Conservation (phyloP, 2,113 vertebrate species). For the Alligator sinensis region DNA sequence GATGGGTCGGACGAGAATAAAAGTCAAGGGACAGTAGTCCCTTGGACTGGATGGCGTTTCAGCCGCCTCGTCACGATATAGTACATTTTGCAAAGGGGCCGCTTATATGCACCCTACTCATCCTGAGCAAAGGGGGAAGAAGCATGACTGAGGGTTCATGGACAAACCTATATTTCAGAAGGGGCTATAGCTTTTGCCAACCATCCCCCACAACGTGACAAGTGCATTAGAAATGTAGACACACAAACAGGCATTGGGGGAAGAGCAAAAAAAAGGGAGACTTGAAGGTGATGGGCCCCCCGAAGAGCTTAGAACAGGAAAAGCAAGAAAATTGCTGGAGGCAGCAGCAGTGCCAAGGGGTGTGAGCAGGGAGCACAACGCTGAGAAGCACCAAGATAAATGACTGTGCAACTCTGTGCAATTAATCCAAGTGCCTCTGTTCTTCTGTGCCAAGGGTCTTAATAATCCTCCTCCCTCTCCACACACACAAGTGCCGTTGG, state of each 20-base stretch:
- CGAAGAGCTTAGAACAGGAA: not conserved
- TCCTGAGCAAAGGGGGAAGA: not conserved
- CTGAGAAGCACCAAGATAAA: not conserved
- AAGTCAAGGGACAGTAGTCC: not conserved
- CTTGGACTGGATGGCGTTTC: not conserved
- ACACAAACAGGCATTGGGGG: fast-evolving
- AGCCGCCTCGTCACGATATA: not conserved
- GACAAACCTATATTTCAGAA: not conserved
- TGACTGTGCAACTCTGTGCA: not conserved
- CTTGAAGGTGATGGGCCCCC: not conserved
- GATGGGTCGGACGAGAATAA: not conserved
- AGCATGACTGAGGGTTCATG: not conserved
- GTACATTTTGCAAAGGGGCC: not conserved
- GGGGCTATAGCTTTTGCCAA: not conserved
- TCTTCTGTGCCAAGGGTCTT: not conserved
- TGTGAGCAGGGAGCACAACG: not conserved
- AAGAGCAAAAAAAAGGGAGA: not conserved
- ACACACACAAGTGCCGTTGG: not conserved
- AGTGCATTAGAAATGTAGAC: not conserved
- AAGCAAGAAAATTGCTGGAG: not conserved
- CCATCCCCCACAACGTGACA: not conserved
- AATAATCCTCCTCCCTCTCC: not conserved
- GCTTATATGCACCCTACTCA: not conserved
- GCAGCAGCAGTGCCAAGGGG: not conserved
- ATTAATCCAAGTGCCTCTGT: not conserved